Conservation (phyloP, 2,113 vertebrate genomes). For the Nothobranchius furzeri region DNA sequence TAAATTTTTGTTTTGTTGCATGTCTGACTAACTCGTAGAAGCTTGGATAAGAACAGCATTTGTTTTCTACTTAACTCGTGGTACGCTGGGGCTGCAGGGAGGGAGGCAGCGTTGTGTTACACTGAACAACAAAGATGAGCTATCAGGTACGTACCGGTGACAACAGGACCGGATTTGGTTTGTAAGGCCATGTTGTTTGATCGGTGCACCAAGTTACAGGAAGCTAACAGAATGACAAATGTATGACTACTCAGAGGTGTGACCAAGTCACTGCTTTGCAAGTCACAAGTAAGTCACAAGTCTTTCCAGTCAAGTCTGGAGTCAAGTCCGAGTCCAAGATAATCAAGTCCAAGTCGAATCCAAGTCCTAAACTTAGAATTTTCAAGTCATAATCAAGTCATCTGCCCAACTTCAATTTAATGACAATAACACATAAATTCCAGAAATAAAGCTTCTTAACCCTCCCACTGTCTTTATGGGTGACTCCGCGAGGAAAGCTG, state of each 20-base stretch:
- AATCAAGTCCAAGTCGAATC: no score
- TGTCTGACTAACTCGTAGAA: neutral
- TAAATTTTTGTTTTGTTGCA: neutral
- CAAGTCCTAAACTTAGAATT: no score
- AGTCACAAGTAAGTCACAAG: no score
- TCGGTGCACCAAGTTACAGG: constrained; percentile 23
- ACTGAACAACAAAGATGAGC: constrained; percentile 37
- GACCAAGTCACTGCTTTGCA: no score
- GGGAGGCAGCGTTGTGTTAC: constrained; percentile 39
- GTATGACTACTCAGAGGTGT: constrained; percentile 6
- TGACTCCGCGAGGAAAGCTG: no score
- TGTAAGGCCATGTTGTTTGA: constrained; percentile 35
- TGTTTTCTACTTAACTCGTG: constrained; percentile 2
- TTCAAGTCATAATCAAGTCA: no score
- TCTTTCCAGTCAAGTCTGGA: no score
- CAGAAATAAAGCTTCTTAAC: no score
- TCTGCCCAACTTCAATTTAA: no score
- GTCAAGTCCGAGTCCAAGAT: no score
- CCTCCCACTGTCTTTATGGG: no score
- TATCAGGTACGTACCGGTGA: constrained; percentile 41
- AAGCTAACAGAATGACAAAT: constrained; percentile 41
- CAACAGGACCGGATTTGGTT: constrained; percentile 49
- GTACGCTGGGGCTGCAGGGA: constrained; percentile 9
- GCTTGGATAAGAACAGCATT: neutral
- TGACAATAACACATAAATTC: no score